Evolutionary conservation across 2,888 invertebrate species (phyloP).

Genomic region (Aplocera efformata): DNA sequence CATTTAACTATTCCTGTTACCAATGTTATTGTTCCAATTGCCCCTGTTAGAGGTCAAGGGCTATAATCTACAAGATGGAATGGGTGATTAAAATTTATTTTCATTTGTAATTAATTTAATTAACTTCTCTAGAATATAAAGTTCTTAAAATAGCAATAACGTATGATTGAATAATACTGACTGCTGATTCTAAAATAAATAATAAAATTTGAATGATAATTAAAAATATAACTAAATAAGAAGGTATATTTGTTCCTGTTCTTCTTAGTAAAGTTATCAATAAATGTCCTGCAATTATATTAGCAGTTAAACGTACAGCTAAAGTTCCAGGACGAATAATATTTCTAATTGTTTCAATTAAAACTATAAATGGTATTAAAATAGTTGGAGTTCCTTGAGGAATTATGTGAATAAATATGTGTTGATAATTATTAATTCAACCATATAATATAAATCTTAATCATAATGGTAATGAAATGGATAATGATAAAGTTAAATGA

Average conservation of each 20-base stretch:
- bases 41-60: slow-evolving; percentile 82
- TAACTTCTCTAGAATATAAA: slow-evolving; percentile 84
- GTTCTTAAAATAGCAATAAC: slow-evolving; percentile 84
- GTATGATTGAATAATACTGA: slow-evolving; percentile 84
- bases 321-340: slow-evolving; percentile 85
- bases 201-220: slow-evolving; percentile 72
- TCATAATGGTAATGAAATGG: slow-evolving; percentile 83
- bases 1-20: slow-evolving; percentile 81
- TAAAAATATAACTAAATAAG: slow-evolving; percentile 52
- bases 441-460: slow-evolving; percentile 83
- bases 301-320: slow-evolving; percentile 86
- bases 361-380: slow-evolving; percentile 86
- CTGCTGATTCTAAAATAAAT: slow-evolving; percentile 80
- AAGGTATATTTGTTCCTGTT: slow-evolving; percentile 42
- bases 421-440: slow-evolving; percentile 81
- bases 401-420: slow-evolving; percentile 85
- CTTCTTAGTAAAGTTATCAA: slow-evolving; percentile 81
- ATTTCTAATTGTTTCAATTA: slow-evolving; percentile 88
- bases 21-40: slow-evolving; percentile 79
- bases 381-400: slow-evolving; percentile 83
- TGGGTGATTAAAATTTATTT: slow-evolving; percentile 78
- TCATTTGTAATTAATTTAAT: slow-evolving; percentile 62
- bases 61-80: slow-evolving; percentile 84
- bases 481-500: slow-evolving; percentile 81
- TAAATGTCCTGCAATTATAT: slow-evolving; percentile 88